Base-by-base conservation (phyloP, 1,140 invertebrate genomes). In the Chrysomallon squamiferum region DNA sequence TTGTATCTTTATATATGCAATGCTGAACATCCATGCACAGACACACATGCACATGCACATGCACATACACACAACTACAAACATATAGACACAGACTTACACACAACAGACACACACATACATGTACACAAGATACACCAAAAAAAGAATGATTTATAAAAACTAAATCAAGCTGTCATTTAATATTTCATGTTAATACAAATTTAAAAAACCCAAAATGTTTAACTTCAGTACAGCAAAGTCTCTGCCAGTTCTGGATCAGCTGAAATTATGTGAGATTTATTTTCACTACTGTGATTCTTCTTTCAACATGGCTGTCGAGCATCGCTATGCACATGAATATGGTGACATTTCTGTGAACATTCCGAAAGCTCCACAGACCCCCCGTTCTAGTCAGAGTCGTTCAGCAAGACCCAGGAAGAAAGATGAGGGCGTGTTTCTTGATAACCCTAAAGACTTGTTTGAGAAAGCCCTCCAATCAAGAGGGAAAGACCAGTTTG, bases 271-370 rank as follows among this genome's bases (percentile, higher is more conserved):
- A 15, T 76, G 76, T 73, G 68, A 74, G n/a, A 61, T 58, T 18
- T 70, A 74, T 49, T 79, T 71, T 57, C 72, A 70, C 33, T 78
- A 71, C 59, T 81, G 77, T 74, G 76, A 80, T 41, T 73, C 64
- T 54, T 72, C 73, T 3, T 77, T 77, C 52, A 74, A 72, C 43
- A 59, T 77, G 52, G 79, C 79, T 20, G 73, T 75, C 3, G 79
- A 83, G 29, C 68, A 77, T 62, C 67, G 81, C 20, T 76, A 75
- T 59, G 65, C 74, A 11, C 81, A 83, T 64, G 81, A 83, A 62
- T 82, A 82, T 66, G 80, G 79, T 35, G 76, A 81, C 20, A 58
- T 80, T 11, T 63, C 73, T 4, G 59, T 74, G 30, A 56, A 65
- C 43, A 62, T 72, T 41, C 72, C 69, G 61, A 68, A 69, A 58